These are phyloP conservation scores for Cataglyphis cursor DNA, from an alignment of 2,888 invertebrate species.

Conservation along the genomic window DNA sequence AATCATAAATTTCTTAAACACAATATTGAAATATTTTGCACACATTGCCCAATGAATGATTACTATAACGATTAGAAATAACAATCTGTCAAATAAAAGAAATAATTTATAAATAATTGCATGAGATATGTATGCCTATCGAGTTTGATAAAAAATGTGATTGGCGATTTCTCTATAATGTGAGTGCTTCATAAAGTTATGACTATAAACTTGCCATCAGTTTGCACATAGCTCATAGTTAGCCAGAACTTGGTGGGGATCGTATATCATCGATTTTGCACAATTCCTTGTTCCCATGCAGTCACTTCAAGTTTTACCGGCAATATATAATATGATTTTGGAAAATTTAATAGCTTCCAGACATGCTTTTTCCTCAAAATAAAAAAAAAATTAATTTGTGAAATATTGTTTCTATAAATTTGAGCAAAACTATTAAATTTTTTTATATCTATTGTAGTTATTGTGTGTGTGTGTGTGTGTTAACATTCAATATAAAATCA, in stretches of 20 bases:
- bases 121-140: neutral
- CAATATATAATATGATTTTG: conserved; percentile 13
- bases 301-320: conserved; percentile 20
- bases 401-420: neutral
- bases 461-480: too few species aligned
- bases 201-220: conserved; percentile 15
- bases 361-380: neutral
- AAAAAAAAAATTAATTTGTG: neutral
- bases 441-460: neutral
- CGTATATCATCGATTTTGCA: conserved; percentile 34
- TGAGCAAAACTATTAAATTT: neutral
- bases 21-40: too few species aligned
- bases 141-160: conserved; percentile 5
- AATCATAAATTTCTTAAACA: neutral
- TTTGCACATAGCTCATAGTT: conserved; percentile 20
- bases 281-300: conserved; percentile 17
- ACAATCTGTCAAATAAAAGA: neutral
- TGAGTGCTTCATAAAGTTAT: conserved; percentile 10
- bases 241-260: neutral
- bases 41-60: neutral
- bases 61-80: neutral
- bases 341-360: neutral
- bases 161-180: neutral
- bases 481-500: neutral
- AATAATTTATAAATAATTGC: neutral